phyloP scores from a whole-genome alignment of 2,113 vertebrate species.

The Tiliqua scincoides region DNA sequence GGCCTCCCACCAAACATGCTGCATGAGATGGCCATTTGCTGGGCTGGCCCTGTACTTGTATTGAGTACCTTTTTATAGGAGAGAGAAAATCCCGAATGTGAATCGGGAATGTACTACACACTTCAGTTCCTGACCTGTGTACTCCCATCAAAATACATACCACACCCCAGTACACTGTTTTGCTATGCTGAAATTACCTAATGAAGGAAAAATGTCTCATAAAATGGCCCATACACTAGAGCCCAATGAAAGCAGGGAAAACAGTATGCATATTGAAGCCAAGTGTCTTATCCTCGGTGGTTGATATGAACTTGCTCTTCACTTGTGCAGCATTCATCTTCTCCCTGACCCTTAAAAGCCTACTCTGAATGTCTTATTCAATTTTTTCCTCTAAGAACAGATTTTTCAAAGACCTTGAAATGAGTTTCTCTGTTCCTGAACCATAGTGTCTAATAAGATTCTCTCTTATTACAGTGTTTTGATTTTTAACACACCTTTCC shows the following conservation, averaged over 20 bases:
- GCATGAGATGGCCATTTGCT: too few relatives aligned
- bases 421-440: slow-evolving; percentile 31
- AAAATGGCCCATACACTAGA: background rate
- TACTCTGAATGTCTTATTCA: slow-evolving; percentile 23
- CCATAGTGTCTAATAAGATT: slow-evolving; percentile 23
- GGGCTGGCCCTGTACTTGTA: background rate
- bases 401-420: background rate
- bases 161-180: background rate
- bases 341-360: background rate
- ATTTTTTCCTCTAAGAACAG: slow-evolving; percentile 11
- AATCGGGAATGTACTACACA: background rate
- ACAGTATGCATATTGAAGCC: background rate
- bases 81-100: background rate
- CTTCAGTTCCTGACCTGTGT: background rate
- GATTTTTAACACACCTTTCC: background rate
- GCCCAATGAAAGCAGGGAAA: background rate
- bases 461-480: slow-evolving; percentile 33
- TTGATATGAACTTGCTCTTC: slow-evolving; percentile 5
- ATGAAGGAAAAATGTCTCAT: background rate
- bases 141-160: background rate
- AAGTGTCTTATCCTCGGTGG: slow-evolving; percentile 18
- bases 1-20: too few relatives aligned
- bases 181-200: background rate
- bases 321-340: slow-evolving; percentile 1
- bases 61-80: background rate